A percentile compares a stretch with the other conserved stretches of the same genome.
phyloP scores from a whole-genome alignment of 2,797 vertebrate species.

The Microchirus variegatus region DNA sequence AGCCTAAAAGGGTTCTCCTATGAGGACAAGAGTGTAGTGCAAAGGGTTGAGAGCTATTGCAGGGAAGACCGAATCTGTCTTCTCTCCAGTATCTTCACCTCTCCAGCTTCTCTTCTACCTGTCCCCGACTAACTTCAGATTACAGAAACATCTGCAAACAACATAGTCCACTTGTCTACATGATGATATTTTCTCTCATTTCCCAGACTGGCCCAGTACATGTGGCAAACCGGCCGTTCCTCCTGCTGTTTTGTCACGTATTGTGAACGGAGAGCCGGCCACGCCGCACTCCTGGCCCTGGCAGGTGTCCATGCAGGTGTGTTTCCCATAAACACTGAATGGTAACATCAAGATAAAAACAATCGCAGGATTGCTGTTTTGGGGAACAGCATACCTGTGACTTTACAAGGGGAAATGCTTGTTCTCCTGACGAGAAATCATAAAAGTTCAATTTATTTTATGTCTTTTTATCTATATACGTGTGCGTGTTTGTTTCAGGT shows the following conservation, averaged over 20 bases:
- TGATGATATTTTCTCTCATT: conserved; percentile 10
- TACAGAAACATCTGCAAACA: no score
- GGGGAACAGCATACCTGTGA: not conserved
- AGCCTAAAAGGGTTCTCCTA: no score
- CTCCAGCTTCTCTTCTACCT: no score
- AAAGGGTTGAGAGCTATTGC: no score
- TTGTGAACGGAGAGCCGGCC: conserved; percentile 82
- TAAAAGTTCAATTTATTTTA: no score
- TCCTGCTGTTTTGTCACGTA: conserved; percentile 71
- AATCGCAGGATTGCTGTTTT: no score
- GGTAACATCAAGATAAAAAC: not conserved
- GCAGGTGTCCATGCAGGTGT: conserved; percentile 86
- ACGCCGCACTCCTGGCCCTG: conserved; percentile 82
- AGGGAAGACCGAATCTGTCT: no score
- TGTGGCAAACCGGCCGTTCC: conserved; percentile 77
- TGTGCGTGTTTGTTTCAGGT: conserved; percentile 66
- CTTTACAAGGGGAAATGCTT: not conserved
- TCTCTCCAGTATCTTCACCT: no score
- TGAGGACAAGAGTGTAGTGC: no score
- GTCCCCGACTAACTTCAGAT: no score
- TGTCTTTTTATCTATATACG: no score
- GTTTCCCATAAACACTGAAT: not conserved
- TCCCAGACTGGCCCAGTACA: conserved; percentile 77
- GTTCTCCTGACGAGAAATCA: no score
- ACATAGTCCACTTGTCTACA: not conserved